Base-by-base conservation (phyloP, 2,888 invertebrate species). In the Lamellibrachia satsuma region DNA sequence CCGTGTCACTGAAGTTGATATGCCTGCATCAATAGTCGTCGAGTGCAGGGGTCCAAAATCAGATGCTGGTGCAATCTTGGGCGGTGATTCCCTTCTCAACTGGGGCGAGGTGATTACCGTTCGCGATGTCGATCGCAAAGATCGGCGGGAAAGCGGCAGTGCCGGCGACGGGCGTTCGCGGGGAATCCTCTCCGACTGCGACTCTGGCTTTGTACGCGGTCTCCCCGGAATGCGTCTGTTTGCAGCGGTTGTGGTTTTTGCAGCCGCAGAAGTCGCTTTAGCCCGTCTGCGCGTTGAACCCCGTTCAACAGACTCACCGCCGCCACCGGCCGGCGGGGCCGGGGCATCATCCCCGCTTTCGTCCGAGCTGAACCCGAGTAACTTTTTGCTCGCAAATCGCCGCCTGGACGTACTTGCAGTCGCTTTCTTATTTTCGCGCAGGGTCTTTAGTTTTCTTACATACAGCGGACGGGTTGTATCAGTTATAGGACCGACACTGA, bases 301-400 rank as follows among this genome's bases (percentile, higher is more conserved):
- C 92, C 52, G 92, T 75, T 52, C 91, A 90, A 51, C 92, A 92
- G 52, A 92, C 90, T 57, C 92, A 57, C 90, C 92, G 51, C 90
- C 90, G 57, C 92, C 90, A 90, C 11, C 90, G 90, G 91, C 27
- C 92, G 52, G 75, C 92, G 52, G 75, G 75, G 75, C 75, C 52
- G 51, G 91, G 11, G 90, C 92, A 11, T 93, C 93, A 15, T 75
- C 92, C 90, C 93, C 93, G 92, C 94, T 94, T 92, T 94, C 94
- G 90, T 94, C 94, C 11, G 93, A 93, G 91, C 94, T 94, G 91
- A 93, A 94, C 11, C 93, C 94, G n/a, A 92, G 27, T 90, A 93
- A 92, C 27, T 60, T 90, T 92, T 92, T 91, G 55, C 92, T 90
- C n/a, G 52, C 39, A 22, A 92, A 55, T 51, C 60, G 55, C 52